phyloP scores from a whole-genome alignment of 2,797 vertebrate genomes.

The Paramormyrops hopkinsi region DNA sequence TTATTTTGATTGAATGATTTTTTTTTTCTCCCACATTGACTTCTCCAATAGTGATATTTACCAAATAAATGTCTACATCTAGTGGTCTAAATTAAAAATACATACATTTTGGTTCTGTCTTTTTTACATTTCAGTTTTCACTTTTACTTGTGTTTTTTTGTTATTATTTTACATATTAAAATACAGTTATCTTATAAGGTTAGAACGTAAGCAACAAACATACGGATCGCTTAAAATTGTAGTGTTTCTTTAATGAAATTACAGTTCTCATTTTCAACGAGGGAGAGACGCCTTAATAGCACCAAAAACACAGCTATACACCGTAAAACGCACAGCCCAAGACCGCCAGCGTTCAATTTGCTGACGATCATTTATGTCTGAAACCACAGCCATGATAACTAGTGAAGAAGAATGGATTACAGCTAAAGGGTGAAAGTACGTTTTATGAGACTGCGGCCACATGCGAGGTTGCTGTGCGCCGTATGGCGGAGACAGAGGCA shows the following conservation, averaged over 20 bases:
- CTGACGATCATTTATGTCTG: neutral
- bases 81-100: conserved; percentile 1
- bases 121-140: neutral
- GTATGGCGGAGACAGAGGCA: neutral
- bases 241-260: neutral
- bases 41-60: neutral
- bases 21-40: neutral
- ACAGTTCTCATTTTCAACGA: neutral
- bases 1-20: neutral
- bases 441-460: neutral
- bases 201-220: neutral
- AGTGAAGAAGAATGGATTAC: neutral
- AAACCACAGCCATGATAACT: neutral
- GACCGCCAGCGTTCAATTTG: neutral
- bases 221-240: neutral
- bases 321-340: neutral
- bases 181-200: neutral
- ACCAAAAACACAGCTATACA: neutral
- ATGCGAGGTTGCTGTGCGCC: neutral
- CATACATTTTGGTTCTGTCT: neutral
- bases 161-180: neutral
- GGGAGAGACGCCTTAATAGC: neutral
- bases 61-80: conserved; percentile 6
- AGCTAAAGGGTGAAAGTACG: neutral
- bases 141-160: neutral